Conservation (phyloP, 2,113 vertebrate genomes). For the Herpetotheres cachinnans region DNA sequence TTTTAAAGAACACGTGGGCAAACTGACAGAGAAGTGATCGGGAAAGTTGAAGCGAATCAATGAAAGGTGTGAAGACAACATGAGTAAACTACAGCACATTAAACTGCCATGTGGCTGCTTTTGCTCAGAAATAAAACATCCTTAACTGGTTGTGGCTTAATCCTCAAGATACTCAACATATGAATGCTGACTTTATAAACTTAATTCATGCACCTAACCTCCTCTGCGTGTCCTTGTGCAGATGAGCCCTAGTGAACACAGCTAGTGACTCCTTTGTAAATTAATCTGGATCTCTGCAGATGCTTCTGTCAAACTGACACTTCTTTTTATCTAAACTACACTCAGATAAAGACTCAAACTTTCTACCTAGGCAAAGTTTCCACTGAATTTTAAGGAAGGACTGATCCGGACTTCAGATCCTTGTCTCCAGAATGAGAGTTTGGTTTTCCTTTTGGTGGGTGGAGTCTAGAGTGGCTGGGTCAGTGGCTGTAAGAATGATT, state of each 20-base stretch:
- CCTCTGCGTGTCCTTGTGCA: not conserved
- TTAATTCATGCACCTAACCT: not conserved
- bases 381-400: not conserved
- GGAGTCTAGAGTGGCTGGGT: not conserved
- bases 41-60: not conserved
- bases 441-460: rapidly evolving
- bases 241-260: not conserved
- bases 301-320: not conserved
- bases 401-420: not conserved
- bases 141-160: not conserved
- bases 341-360: not conserved
- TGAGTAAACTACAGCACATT: not conserved
- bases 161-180: not conserved
- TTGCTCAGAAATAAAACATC: not conserved
- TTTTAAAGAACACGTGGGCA: not conserved
- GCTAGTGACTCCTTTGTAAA: not conserved
- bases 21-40: not conserved
- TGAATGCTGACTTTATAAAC: not conserved
- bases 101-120: not conserved
- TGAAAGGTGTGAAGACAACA: not conserved
- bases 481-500: not conserved
- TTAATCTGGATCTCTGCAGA: not conserved
- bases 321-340: not conserved
- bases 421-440: not conserved
- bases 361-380: not conserved